A percentile compares a stretch with the other conserved stretches of the same genome.
These are phyloP conservation scores for Mimachlamys varia DNA, from an alignment of 2,888 invertebrate species.

Conservation along the genomic window DNA sequence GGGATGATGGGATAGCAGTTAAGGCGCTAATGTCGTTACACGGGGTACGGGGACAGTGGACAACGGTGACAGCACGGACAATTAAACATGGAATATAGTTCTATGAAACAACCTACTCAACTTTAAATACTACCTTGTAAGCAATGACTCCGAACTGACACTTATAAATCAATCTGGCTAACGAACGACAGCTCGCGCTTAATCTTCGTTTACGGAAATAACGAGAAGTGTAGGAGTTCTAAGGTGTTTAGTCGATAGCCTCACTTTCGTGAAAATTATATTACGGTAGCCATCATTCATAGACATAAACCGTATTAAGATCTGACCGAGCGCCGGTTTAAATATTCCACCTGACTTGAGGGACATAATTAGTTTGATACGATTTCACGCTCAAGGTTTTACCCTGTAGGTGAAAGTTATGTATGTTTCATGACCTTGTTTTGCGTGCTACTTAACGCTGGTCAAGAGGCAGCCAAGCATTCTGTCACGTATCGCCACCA, in stretches of 20 bases:
- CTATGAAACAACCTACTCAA: too few relatives aligned
- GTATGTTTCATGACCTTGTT: not conserved
- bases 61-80: not conserved
- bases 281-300: not conserved
- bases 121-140: not conserved
- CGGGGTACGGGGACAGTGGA: not conserved
- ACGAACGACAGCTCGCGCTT: not conserved
- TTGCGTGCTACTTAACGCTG: not conserved
- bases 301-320: not conserved
- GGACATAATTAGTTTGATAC: not conserved
- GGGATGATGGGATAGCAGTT: not conserved
- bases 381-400: not conserved
- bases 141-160: not conserved
- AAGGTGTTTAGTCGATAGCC: not conserved
- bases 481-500: not conserved
- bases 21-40: too few relatives aligned
- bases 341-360: conserved; percentile 9
- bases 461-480: not conserved
- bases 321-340: conserved; percentile 12
- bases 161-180: not conserved
- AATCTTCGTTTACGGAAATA: not conserved
- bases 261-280: not conserved
- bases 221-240: not conserved
- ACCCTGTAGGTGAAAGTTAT: not conserved
- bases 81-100: not conserved